phyloP scores from a whole-genome alignment of 2,888 invertebrate species.

The Congeria kusceri region DNA sequence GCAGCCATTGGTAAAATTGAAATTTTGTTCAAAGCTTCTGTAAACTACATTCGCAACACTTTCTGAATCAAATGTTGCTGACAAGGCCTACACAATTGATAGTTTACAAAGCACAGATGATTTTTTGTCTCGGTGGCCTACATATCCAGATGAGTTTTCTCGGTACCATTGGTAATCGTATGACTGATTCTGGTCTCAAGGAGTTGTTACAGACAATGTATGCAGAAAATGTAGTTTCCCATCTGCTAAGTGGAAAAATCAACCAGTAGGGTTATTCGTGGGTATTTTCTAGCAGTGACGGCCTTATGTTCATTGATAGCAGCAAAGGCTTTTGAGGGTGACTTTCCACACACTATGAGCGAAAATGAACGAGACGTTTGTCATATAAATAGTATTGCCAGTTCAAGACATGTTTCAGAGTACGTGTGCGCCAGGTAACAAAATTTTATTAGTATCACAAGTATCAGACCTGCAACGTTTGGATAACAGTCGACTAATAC shows the following conservation, averaged over 20 bases:
- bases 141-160: constrained; percentile 1
- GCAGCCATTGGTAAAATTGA: no score
- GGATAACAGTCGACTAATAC: background rate
- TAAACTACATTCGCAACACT: background rate
- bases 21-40: no score
- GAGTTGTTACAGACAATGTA: background rate
- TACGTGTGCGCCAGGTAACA: background rate
- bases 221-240: background rate
- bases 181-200: background rate
- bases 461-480: background rate
- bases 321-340: background rate
- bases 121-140: background rate
- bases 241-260: background rate
- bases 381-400: background rate
- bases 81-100: no score
- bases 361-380: background rate
- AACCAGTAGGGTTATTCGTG: background rate
- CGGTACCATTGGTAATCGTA: background rate
- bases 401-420: background rate
- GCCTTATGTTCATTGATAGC: background rate
- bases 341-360: background rate
- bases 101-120: no score
- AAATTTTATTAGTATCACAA: background rate
- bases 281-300: background rate
- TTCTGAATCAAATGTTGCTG: background rate